Conservation (phyloP, 2,113 vertebrate genomes). For the Sylvilagus bachmani region DNA sequence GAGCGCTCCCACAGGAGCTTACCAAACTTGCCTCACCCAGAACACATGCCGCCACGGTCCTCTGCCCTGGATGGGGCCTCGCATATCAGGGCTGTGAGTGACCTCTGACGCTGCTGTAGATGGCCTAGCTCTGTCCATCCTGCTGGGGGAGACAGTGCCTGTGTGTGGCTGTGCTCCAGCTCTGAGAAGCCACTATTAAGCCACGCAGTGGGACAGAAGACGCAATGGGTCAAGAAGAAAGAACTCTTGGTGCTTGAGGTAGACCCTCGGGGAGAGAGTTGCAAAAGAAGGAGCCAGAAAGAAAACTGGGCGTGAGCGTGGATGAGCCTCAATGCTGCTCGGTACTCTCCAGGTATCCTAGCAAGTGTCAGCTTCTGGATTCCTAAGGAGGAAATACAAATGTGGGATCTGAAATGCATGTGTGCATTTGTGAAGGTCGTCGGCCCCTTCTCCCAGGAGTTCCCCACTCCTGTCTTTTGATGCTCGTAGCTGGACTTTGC, state of each 20-base stretch:
- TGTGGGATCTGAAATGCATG: neutral
- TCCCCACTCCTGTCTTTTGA: neutral
- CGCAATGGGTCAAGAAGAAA: neutral
- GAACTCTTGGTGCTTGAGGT: neutral
- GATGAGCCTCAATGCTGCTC: neutral
- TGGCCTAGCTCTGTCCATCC: neutral
- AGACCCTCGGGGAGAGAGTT: neutral
- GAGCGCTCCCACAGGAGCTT: slow-evolving; percentile 61
- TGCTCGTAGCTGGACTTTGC: neutral
- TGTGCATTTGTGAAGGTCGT: neutral
- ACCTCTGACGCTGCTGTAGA: neutral
- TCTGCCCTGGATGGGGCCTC: neutral
- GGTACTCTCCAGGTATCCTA: neutral
- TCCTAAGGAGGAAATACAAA: slow-evolving; percentile 10
- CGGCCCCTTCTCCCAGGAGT: neutral
- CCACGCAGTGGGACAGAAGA: neutral
- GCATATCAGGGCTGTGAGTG: slow-evolving; percentile 62
- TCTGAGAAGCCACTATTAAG: neutral
- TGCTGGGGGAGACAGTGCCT: neutral
- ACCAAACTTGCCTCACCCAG: slow-evolving; percentile 36
- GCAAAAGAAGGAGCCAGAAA: neutral
- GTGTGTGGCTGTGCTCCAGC: neutral
- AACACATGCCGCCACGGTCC: slow-evolving; percentile 32
- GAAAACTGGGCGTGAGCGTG: neutral
- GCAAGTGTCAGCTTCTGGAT: neutral